Evolutionary conservation across 2,888 invertebrate species (phyloP), one percentile per base, ranked within the genome.

Genomic region (Galerucella nymphaeae): DNA sequence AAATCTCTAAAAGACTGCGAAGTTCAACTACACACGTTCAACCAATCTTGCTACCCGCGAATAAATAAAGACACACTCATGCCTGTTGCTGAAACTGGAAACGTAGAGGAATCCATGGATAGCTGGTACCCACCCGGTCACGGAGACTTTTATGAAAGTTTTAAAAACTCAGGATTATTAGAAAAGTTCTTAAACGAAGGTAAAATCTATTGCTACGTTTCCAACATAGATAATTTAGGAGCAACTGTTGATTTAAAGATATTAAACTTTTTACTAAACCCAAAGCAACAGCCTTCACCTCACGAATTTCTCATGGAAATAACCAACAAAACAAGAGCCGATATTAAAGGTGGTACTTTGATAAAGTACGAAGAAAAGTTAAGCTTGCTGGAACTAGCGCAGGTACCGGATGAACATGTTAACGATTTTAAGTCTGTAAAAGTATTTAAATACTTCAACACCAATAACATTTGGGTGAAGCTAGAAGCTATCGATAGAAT

Each of bases 271-370:
- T 87, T 94, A 72, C 87, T 93, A 71, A 80, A 89, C 82, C 88
- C 88, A 0, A 86, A 88, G 55, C 85, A 86, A n/a, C 80, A 84
- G 0, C 86, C 86, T 18, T 80, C 84, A 0, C 86, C 89, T 1
- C 92, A 94, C 0, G 98, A 99, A 85, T 99, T 99, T 87, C 93
- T 99, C 4, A 99, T 99, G 99, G 99, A 99, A 88, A 98, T 99
- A 14, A 99, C 99, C 0, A 97, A 99, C 85, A 99, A 99, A 88
- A 99, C 99, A 2, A 91, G 96, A 80, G 99, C 99, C 81, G 99
- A 99, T 86, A 98, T 99, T 48, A 99, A 99, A 92, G 98, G 99
- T 87, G 99, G 99, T 80, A 99, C 99, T 4, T 88, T 99, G 3
- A 98, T 99, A 73, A 93, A 97, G 82, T 98, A 98, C 86, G 97